Evolutionary conservation across 1,140 invertebrate species (phyloP), one percentile per base, ranked within the genome.

Genomic region (Aphaenogaster floridana): DNA sequence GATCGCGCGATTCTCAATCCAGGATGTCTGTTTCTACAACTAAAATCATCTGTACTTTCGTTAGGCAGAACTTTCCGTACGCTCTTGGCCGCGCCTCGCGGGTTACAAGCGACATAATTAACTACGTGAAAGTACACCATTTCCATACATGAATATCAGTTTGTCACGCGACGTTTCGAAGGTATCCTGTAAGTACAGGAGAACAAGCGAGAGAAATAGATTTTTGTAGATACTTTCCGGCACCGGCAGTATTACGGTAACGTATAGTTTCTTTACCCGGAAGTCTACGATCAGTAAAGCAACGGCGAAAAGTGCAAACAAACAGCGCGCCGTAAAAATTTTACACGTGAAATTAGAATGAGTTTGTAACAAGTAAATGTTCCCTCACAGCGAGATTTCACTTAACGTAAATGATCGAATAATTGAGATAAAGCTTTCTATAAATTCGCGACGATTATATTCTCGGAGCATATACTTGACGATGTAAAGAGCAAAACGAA

Each of bases 121-220:
- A 79, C 80, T 52, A 61, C 42, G 80, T 84, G 80, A 86, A 78
- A 86, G 71, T 86, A 79, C 69, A 86, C 64, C 54, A 86, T 88
- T 88, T 77, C 86, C 72, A 88, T 69, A 48, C 64, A 42, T 54
- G 21, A 61, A 57, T 66, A 85, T 87, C 59, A 48, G 71, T 88
- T 72, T 42, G 85, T 86, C 87, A 88, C 87, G 84, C 84, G 69
- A 88, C 59, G 71, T 86, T 86, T 86, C 68, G 48, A 69, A 36
- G 45, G 7, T 57, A 74, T 63, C 6, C 11, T 63, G 17, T 21
- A 21, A 21, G 21, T 15, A 72, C 13, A n/a, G 9, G 66, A 61
- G 54, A 52, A 69, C 39, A 68, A 42, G 1, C 52, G 28, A 15
- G 50, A 61, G 21, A 68, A 9, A 28, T 80, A 80, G 36, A 7